Percentiles rank a stretch among this genome's conserved stretches.
These are phyloP conservation scores for Irena cyanogastra DNA, from an alignment of 2,113 vertebrate genomes.

Conservation along the genomic window DNA sequence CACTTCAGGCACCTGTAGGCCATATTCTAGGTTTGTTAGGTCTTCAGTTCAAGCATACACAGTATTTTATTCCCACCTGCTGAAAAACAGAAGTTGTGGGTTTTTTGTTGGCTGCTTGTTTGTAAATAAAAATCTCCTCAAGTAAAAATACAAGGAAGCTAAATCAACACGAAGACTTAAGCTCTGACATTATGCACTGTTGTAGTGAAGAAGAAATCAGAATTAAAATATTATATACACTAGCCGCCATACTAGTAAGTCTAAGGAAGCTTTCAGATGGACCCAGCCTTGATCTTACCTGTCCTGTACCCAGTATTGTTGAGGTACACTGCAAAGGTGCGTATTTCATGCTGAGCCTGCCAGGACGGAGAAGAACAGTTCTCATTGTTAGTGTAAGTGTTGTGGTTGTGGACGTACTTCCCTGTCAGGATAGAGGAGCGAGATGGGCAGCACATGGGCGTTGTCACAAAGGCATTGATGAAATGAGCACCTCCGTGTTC, in stretches of 20 bases:
- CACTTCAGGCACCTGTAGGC: background rate
- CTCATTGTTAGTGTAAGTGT: conserved; percentile 98
- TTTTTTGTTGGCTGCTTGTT: background rate
- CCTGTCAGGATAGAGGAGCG: conserved; percentile 95
- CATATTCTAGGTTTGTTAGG: background rate
- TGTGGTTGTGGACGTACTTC: conserved; percentile 97
- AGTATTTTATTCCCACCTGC: background rate
- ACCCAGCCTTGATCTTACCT: conserved; percentile 71
- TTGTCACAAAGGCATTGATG: conserved; percentile 94
- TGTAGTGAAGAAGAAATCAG: background rate
- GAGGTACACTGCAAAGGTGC: conserved; percentile 92
- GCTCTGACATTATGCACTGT: background rate
- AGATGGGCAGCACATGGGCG: conserved; percentile 96
- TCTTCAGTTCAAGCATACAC: background rate
- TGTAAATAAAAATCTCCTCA: background rate
- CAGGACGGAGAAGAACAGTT: conserved; percentile 97
- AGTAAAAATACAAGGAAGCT: background rate
- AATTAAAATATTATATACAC: background rate
- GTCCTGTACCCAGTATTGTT: conserved; percentile 94
- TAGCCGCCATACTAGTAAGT: background rate
- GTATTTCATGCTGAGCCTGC: conserved; percentile 92
- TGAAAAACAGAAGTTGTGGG: background rate
- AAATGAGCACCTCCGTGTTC: conserved; percentile 92
- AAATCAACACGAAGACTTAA: background rate
- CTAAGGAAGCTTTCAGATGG: background rate